These are phyloP conservation scores for Coranthus polyacanthus DNA, from an alignment of 2,797 vertebrate species.

Conservation along the genomic window DNA sequence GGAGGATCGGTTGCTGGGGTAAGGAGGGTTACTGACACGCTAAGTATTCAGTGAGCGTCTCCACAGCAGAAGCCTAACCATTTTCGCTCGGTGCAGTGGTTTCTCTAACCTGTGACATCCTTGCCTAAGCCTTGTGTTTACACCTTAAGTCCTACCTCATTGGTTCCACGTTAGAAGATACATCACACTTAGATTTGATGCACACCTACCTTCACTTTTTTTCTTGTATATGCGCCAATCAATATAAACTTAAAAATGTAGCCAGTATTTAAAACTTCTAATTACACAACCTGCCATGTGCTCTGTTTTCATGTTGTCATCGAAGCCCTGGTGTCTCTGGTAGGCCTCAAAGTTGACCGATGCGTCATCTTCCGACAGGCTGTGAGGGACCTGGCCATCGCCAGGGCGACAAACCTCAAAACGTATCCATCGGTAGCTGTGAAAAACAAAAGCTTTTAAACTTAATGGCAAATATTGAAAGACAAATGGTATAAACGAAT, in stretches of 20 bases:
- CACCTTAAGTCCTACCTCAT: neutral
- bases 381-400: slow-evolving; percentile 83
- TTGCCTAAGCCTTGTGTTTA: neutral
- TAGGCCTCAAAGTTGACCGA: slow-evolving; percentile 90
- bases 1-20: neutral
- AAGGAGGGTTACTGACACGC: slow-evolving; percentile 12
- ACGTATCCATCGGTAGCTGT: slow-evolving; percentile 92
- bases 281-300: slow-evolving; percentile 72
- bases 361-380: slow-evolving; percentile 85
- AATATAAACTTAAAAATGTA: neutral
- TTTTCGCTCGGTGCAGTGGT: neutral
- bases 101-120: neutral
- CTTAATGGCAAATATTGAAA: neutral
- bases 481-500: no score
- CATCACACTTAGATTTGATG: neutral
- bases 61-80: neutral
- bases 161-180: neutral
- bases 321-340: slow-evolving; percentile 83
- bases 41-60: neutral
- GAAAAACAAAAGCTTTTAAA: no score
- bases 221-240: neutral
- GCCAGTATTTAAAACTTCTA: neutral
- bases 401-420: slow-evolving; percentile 90
- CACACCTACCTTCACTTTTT: neutral
- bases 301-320: slow-evolving; percentile 80